Evolutionary conservation across 2,113 vertebrate genomes (phyloP).

Genomic region (Apus apus): DNA sequence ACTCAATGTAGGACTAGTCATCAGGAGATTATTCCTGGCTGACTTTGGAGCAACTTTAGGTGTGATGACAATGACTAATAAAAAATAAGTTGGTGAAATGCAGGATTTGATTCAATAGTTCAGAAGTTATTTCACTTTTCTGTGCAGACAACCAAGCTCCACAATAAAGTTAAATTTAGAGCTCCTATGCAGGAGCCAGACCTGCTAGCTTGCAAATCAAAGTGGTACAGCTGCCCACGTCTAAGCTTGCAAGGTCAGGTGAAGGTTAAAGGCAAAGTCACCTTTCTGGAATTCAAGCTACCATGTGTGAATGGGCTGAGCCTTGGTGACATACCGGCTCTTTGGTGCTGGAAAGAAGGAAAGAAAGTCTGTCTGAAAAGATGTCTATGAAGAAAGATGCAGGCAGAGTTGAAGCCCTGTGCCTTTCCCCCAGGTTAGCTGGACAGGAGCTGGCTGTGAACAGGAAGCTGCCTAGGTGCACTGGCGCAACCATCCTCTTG

Average conservation of each 20-base stretch:
- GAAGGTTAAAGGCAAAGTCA: no score
- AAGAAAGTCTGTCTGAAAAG: neutral
- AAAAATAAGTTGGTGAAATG: neutral
- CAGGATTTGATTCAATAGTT: neutral
- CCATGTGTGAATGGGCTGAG: no score
- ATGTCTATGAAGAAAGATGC: rapidly evolving
- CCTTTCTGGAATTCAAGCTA: no score
- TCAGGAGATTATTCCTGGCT: neutral
- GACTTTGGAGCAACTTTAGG: neutral
- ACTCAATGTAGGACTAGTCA: neutral
- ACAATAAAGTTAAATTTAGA: neutral
- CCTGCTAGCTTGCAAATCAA: neutral
- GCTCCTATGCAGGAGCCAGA: neutral
- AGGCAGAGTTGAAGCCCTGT: neutral
- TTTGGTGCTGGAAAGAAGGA: no score
- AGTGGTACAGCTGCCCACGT: neutral
- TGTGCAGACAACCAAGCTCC: neutral
- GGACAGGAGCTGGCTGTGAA: neutral
- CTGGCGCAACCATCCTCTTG: neutral
- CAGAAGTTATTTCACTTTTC: neutral
- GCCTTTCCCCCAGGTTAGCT: neutral
- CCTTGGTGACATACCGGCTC: no score
- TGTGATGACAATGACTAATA: neutral
- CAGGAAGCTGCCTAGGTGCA: neutral
- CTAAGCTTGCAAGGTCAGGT: neutral